Evolutionary conservation across 2,797 vertebrate genomes (phyloP), one percentile per base, ranked within the genome.

Genomic region (Clarias laeviceps): DNA sequence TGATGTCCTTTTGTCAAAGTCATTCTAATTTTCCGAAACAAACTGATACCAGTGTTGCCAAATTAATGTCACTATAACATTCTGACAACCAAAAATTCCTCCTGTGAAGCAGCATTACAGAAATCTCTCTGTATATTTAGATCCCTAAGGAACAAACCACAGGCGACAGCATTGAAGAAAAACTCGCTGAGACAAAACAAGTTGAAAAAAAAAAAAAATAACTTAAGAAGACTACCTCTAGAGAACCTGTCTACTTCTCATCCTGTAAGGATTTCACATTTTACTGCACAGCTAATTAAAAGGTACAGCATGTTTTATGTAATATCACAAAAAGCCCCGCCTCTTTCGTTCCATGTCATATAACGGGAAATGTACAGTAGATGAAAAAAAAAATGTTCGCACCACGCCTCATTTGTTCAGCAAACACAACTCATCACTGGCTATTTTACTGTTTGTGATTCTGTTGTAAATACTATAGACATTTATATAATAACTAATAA

Each of bases 401-500:
- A 18, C 45, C 15, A 56, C n/a, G 54, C 15, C 29, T 56, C 45
- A 74, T 56, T 29, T 29, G n/a, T 27, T 74, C 45, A 20, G 24
- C 24, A 73, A 54, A 73, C 14, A 73, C 70, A 27, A 50, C 72
- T 74, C n/a, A 56, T 56, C 72, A 9, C 54, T 15, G 15, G 14
- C n/a, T 74, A 22, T 56, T 54, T 74, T 54, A 74, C 40, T 54
- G 70, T 27, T 27, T 18, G 70, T 27, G 45, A 14, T 27, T 54
- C 12, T 27, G 40, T 27, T 27, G 70, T 73, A 73, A 54, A 73
- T 17, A 73, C 24, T 7, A 2, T 4, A 54, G 45, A 74, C n/a
- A 27, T 74, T 29, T 56, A 74, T 74, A 1, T 74, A 74, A 54
- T 27, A 54, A 27, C n/a, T 74, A 54, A 74, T 74, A 74, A 50